Percentiles rank a stretch among this genome's conserved stretches.
Conservation (phyloP, 1,140 invertebrate species). For the Drosophila melanica region DNA sequence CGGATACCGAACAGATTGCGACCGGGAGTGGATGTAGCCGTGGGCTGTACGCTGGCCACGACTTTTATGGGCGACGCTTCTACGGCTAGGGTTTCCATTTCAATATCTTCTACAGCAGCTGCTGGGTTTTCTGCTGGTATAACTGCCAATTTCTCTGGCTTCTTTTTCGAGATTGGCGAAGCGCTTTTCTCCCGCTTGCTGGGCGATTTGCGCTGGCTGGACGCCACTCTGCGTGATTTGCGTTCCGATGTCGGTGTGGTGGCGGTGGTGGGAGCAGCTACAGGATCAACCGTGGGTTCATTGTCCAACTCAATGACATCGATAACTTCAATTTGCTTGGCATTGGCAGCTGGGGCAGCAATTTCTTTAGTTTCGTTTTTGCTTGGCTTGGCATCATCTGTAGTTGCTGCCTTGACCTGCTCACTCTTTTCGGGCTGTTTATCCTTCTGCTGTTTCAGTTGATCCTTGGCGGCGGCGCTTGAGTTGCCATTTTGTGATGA, state of each 20-base stretch:
- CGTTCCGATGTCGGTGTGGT: constrained; percentile 52
- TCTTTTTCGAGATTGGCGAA: constrained; percentile 23
- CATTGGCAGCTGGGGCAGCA: constrained; percentile 9
- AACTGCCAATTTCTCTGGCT: too few species aligned
- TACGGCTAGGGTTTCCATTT: constrained; percentile 66
- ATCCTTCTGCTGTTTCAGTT: constrained; percentile 47
- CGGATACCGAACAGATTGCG: constrained; percentile 60
- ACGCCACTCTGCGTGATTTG: constrained; percentile 47
- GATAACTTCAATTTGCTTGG: neutral
- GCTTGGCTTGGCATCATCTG: constrained; percentile 9
- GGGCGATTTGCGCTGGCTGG: constrained; percentile 52
- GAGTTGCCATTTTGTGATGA: constrained; percentile 54
- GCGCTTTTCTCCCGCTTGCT: constrained; percentile 19
- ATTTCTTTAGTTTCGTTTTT: constrained; percentile 32
- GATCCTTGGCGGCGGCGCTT: constrained; percentile 39
- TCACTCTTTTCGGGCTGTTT: constrained; percentile 41
- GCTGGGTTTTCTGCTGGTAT: neutral
- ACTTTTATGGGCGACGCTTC: constrained; percentile 61
- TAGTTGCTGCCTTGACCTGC: constrained; percentile 11
- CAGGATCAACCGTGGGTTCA: neutral
- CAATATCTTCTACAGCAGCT: constrained; percentile 58
- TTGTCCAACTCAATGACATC: constrained; percentile 25
- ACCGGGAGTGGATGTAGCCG: constrained; percentile 75
- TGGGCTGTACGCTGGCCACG: constrained; percentile 32
- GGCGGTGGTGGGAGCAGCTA: neutral